Percentiles rank a stretch among this genome's conserved stretches.
phyloP scores from a whole-genome alignment of 2,888 invertebrate species.

The Cryptus viduatorius region DNA sequence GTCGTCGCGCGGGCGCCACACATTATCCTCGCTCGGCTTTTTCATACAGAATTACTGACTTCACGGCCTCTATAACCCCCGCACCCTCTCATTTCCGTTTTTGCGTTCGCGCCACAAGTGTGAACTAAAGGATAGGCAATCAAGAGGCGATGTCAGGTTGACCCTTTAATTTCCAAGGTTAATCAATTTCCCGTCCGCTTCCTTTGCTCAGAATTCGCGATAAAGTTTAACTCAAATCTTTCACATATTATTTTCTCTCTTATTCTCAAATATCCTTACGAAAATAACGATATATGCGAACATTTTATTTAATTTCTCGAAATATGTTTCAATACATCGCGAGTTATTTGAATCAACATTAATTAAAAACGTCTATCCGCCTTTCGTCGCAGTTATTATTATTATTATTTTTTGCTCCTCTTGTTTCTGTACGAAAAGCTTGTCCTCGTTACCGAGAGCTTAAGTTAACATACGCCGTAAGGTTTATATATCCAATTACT shows the following conservation, averaged over 20 bases:
- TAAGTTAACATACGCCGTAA: constrained; percentile 23
- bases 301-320: too few species aligned
- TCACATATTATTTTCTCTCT: neutral
- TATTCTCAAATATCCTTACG: too few species aligned
- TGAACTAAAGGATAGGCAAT: constrained; percentile 21
- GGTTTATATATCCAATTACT: constrained; percentile 54
- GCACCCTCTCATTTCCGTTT: constrained; percentile 12
- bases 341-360: constrained; percentile 28
- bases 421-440: neutral
- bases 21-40: constrained; percentile 28
- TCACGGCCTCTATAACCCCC: constrained; percentile 30
- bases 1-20: neutral
- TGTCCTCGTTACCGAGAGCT: constrained; percentile 45
- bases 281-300: too few species aligned
- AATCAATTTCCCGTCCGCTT: neutral
- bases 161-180: constrained; percentile 10
- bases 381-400: neutral
- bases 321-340: neutral
- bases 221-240: neutral
- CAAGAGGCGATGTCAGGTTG: constrained; percentile 1
- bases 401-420: neutral
- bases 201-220: neutral
- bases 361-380: constrained; percentile 51
- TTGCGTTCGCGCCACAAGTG: neutral
- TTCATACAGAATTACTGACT: constrained; percentile 46